Percentiles rank a stretch among this genome's conserved stretches.
Conservation (phyloP, 2,113 vertebrate genomes). For the Climacteris rufus region DNA sequence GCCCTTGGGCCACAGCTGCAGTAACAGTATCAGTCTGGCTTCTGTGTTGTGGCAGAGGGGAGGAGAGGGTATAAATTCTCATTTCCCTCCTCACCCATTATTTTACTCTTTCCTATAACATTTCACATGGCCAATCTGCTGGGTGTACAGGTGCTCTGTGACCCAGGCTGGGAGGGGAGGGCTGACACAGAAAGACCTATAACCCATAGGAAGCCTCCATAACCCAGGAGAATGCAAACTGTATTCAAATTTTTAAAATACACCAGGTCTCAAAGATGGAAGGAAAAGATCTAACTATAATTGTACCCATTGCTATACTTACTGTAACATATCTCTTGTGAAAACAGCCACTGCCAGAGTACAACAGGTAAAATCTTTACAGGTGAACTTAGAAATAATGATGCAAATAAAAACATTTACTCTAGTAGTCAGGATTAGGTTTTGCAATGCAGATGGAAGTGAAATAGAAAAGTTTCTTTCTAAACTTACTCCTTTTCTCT, state of each 20-base stretch:
- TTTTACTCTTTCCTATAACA: neutral
- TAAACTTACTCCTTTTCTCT: neutral
- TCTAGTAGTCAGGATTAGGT: neutral
- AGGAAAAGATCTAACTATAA: neutral
- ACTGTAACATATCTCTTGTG: neutral
- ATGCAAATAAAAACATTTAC: neutral
- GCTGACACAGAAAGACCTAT: neutral
- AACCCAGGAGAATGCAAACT: neutral
- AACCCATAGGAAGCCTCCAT: accelerated
- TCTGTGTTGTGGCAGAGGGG: neutral
- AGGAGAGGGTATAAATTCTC: neutral
- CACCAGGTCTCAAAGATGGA: neutral
- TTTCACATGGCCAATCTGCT: accelerated
- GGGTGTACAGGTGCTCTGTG: neutral
- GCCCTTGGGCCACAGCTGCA: neutral
- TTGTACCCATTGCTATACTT: accelerated
- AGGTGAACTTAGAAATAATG: neutral
- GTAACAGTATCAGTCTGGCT: neutral
- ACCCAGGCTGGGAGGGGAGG: accelerated
- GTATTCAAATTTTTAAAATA: neutral
- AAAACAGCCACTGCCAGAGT: neutral
- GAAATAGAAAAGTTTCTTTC: neutral
- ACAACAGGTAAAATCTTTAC: neutral
- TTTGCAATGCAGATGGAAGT: neutral
- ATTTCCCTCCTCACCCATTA: neutral